These are phyloP conservation scores for Psittacula derbiana DNA, from an alignment of 2,797 vertebrate species.

Conservation along the genomic window DNA sequence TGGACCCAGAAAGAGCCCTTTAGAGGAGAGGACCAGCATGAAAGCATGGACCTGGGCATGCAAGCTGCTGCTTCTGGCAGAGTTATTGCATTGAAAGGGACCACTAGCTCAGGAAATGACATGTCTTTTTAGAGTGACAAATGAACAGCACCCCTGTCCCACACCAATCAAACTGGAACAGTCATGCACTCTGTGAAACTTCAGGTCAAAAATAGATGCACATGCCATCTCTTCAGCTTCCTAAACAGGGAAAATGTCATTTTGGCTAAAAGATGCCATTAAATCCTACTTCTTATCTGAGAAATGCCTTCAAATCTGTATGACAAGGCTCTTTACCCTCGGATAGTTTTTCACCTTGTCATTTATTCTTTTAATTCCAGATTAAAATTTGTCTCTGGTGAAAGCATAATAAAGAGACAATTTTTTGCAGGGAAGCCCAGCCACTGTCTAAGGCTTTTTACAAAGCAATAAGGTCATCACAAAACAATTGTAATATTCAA, in stretches of 20 bases:
- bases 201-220: background rate
- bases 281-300: background rate
- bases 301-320: slow-evolving; percentile 14
- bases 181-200: background rate
- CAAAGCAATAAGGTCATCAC: background rate
- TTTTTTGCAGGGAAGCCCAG: background rate
- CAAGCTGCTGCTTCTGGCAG: background rate
- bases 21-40: background rate
- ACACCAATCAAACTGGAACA: background rate
- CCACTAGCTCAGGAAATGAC: background rate
- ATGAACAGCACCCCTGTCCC: background rate
- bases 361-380: slow-evolving; percentile 35
- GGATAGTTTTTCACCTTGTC: background rate
- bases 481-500: background rate
- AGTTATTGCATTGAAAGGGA: background rate
- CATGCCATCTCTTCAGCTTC: background rate
- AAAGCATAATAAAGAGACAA: background rate
- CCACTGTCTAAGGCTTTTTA: background rate
- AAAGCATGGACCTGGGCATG: background rate
- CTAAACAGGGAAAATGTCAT: background rate
- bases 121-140: background rate
- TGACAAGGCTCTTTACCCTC: slow-evolving; percentile 14
- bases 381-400: background rate
- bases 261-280: background rate
- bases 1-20: background rate